Evolutionary conservation across 2,797 vertebrate species (phyloP), one percentile per base, ranked within the genome.

Genomic region (Coccyzus lansbergi): DNA sequence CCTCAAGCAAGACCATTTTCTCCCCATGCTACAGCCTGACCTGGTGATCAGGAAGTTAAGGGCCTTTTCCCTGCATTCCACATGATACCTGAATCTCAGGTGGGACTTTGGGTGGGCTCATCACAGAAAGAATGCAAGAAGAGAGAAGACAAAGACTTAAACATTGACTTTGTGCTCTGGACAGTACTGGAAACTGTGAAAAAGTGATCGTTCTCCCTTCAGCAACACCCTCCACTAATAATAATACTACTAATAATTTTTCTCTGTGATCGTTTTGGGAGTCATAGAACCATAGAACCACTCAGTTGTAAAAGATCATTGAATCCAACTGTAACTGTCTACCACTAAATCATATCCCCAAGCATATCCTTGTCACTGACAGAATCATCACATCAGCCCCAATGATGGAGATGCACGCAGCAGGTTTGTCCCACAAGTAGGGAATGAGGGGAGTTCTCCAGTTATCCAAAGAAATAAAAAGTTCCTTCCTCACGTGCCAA

Each of bases 401-500:
- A 2, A 24, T 4, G 55, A 49, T 83, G 58, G 48, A 86, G 55
- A 18, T 24, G 33, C 59, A 49, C 1, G 1, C 24, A 6, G 21
- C 4, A 55, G 17, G 7, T 68, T 86, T 28, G 9, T 60, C 9
- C 13, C 29, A 24, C 42, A 4, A 7, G 31, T 4, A 55, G 24
- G 52, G 28, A 25, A 12, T 6, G 12, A 74, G 22, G 15, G 6
- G 0, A 2, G 11, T 79, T 36, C n/a, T 81, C 58, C 77, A 20
- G 26, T 24, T 22, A 15, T 5, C 33, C 20, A 62, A 49, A 65
- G 59, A 64, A 86, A 68, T 3, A 1, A 33, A 12, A 72, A 49
- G 10, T 31, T 81, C 40, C 38, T 72, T 58, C 53, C 46, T n/a
- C 0, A 0, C 7, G 8, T 40, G 38, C n/a, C 1, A 0, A 68